These are phyloP conservation scores for Ophthalmolycus amberensis DNA, from an alignment of 2,113 vertebrate species.

Conservation along the genomic window DNA sequence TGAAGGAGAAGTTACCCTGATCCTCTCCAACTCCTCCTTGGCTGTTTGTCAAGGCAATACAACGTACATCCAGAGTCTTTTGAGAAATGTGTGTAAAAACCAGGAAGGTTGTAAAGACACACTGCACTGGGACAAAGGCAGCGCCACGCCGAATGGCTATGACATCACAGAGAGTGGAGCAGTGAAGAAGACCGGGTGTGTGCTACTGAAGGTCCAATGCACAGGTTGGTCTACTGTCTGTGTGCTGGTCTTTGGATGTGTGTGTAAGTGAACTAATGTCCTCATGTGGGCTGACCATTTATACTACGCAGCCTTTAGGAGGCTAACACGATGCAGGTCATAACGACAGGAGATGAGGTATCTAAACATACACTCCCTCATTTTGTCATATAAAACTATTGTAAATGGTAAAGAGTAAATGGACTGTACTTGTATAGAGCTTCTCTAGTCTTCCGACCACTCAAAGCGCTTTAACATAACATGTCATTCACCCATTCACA, in stretches of 20 bases:
- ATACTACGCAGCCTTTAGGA: neutral
- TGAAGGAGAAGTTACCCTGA: neutral
- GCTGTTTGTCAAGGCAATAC: neutral
- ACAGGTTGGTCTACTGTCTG: slow-evolving; percentile 50
- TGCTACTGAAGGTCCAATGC: slow-evolving; percentile 1
- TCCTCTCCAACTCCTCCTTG: rapidly evolving
- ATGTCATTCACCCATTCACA: neutral
- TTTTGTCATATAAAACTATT: neutral
- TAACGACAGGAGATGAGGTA: neutral
- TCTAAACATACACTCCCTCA: neutral
- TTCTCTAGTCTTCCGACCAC: neutral
- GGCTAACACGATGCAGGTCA: neutral
- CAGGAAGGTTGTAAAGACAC: neutral
- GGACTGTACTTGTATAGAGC: neutral
- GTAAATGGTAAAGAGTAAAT: neutral
- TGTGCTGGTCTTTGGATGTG: neutral
- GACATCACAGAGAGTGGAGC: neutral
- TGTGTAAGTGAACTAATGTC: neutral
- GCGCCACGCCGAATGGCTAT: rapidly evolving
- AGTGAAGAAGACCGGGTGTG: rapidly evolving
- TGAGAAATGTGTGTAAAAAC: slow-evolving; percentile 15
- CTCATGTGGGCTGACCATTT: slow-evolving; percentile 10
- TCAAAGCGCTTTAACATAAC: neutral
- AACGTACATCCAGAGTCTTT: rapidly evolving
- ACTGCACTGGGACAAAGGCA: rapidly evolving